These are phyloP conservation scores for Pangasianodon hypophthalmus DNA, from an alignment of 2,113 vertebrate genomes.

Conservation along the genomic window DNA sequence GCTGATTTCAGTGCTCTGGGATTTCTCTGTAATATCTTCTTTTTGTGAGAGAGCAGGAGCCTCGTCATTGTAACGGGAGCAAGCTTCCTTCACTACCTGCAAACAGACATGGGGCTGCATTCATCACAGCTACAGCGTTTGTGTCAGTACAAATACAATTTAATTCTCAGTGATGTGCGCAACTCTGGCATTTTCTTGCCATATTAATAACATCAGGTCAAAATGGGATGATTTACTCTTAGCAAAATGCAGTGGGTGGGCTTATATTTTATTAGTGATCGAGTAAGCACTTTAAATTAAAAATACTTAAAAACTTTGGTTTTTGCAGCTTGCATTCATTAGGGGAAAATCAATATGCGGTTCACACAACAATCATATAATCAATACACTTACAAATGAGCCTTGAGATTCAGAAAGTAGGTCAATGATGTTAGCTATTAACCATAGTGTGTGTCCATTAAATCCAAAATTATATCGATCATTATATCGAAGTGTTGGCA, in stretches of 20 bases:
- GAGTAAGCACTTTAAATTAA: not conserved
- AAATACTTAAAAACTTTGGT: not conserved
- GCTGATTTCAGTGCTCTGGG: constrained; percentile 79
- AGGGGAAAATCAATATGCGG: not conserved
- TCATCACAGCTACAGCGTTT: not conserved
- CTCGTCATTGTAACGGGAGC: constrained; percentile 74
- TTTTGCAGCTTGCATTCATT: not conserved
- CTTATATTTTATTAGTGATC: not conserved
- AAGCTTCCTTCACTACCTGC: constrained; percentile 77
- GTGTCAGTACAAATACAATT: not conserved
- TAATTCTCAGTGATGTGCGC: not conserved
- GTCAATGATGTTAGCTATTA: not conserved
- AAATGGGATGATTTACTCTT: not conserved
- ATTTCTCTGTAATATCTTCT: constrained; percentile 76
- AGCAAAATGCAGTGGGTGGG: not conserved
- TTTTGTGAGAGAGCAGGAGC: constrained; percentile 73
- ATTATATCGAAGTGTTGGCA: not conserved
- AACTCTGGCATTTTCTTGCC: not conserved
- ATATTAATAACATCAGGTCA: not conserved
- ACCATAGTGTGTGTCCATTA: not conserved
- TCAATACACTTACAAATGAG: not conserved
- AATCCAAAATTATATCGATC: not conserved
- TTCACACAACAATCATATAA: not conserved
- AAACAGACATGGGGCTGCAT: constrained; percentile 36
- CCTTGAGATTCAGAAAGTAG: not conserved